Base-by-base conservation (phyloP, 2,888 invertebrate genomes). In the Ommatoiulus sabulosus region DNA sequence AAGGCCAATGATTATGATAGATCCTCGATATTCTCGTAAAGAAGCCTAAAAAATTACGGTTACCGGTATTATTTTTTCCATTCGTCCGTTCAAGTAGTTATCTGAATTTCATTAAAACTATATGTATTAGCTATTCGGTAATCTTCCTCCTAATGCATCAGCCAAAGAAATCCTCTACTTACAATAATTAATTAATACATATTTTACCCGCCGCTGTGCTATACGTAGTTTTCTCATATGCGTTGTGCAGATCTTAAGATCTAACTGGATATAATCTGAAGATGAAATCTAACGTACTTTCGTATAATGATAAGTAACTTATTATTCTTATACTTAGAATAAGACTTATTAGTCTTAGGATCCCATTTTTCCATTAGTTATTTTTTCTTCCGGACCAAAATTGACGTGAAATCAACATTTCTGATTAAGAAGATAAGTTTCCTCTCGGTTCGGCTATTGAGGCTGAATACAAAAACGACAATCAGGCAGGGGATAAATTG, bases 371-470 rank as follows among this genome's bases (percentile, higher is more conserved):
- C 15, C 52, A 12, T 52, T 52, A 12, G 63, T 63, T n/a, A n/a
- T 48, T 7, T 48, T 48, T 48, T 48, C 0, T 63, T 63, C 4
- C 3, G 72, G 24, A 24, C 24, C 10, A 24, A 72, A 72, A 72
- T 24, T 72, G 10, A 72, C 20, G 72, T 72, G 24, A 72, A 24
- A 72, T 72, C 72, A 72, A 72, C 72, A 72, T 24, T 72, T 72
- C 8, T 72, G 72, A 72, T 72, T 72, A 72, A 72, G 72, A n/a
- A 72, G 72, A 72, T 72, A 72, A 24, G 24, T n/a, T 63, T 63
- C 3, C 24, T 10, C 72, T 72, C 72, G 72, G 6, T 72, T 72
- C 72, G 72, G 20, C 24, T 72, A 72, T 72, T 72, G 24, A 24
- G 20, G 72, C 72, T 4, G 72, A 72, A 24, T 72, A 72, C 72